Conservation (phyloP, 2,797 vertebrate species). For the Arrhamphus sclerolepis region DNA sequence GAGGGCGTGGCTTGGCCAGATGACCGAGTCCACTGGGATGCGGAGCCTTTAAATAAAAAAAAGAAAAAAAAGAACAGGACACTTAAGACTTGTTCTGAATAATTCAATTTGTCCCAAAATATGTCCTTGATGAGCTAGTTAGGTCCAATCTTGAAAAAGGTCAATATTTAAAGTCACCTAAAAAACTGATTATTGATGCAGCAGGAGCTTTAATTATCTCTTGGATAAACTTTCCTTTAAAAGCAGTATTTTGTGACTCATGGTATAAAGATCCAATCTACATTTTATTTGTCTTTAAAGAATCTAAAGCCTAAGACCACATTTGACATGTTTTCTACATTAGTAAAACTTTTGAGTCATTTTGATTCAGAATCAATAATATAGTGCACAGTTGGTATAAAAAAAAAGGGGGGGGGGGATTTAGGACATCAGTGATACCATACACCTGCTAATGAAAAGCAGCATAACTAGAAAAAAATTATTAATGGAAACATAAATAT, state of each 20-base stretch:
- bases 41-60: constrained; percentile 76
- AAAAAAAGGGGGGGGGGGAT: too few species aligned
- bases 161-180: not conserved
- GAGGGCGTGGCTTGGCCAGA: constrained; percentile 90
- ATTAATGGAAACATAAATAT: not conserved
- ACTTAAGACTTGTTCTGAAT: not conserved
- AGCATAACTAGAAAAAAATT: not conserved
- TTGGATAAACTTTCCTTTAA: not conserved
- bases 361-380: too few species aligned
- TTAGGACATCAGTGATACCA: not conserved
- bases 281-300: too few species aligned
- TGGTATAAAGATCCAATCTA: not conserved
- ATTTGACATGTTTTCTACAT: too few species aligned
- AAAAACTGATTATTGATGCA: not conserved
- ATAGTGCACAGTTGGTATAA: too few species aligned
- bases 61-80: not conserved
- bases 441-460: not conserved
- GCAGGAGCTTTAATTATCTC: not conserved
- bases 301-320: too few species aligned
- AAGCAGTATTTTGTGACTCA: not conserved
- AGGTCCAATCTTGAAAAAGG: not conserved
- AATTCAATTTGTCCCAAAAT: not conserved
- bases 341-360: too few species aligned
- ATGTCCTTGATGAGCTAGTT: not conserved
- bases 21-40: constrained; percentile 92